Evolutionary conservation across 2,888 invertebrate species (phyloP), one percentile per base, ranked within the genome.

Genomic region (Aplocera efformata): DNA sequence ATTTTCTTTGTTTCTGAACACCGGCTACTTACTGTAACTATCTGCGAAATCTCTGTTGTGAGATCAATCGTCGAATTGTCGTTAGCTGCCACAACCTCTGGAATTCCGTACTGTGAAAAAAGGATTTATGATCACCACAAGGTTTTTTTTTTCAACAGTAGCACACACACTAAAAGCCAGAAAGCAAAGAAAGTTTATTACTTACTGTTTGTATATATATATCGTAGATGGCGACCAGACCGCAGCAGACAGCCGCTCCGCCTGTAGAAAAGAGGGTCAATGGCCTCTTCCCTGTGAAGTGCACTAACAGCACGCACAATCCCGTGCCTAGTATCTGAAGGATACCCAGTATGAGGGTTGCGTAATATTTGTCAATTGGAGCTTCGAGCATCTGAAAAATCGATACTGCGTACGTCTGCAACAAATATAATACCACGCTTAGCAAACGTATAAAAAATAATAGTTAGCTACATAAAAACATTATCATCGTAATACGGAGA

Each of bases 291-390:
- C 95, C 95, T 0, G 91, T 90, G 56, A 91, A 92, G 56, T 93
- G 93, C 0, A 95, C 92, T 4, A 92, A 75, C 3, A 89, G 39
- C 0, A 94, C 93, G 56, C 94, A 94, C 4, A 91, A 50, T 1
- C 91, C 69, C 0, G 93, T 90, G 0, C 94, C 94, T 0, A 92
- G 40, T 33, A 95, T 80, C 74, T 95, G 93, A 0, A 92, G 90
- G 7, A 92, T 72, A 0, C 94, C 95, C 13, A 95, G 79, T 17
- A 94, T 78, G 24, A 94, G 89, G 0, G 95, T 94, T 0, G 94
- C 94, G 44, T 92, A 91, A 74, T 94, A 94, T 63, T 93, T 92
- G 62, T 94, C 91, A 43, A 95, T 90, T 0, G 95, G 94, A 0
- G 94, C 91, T 31, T 93, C 90, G 11, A 95, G 66, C 42, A 90